phyloP scores from a whole-genome alignment of 2,888 invertebrate species.

The Himalopsyche anomala region DNA sequence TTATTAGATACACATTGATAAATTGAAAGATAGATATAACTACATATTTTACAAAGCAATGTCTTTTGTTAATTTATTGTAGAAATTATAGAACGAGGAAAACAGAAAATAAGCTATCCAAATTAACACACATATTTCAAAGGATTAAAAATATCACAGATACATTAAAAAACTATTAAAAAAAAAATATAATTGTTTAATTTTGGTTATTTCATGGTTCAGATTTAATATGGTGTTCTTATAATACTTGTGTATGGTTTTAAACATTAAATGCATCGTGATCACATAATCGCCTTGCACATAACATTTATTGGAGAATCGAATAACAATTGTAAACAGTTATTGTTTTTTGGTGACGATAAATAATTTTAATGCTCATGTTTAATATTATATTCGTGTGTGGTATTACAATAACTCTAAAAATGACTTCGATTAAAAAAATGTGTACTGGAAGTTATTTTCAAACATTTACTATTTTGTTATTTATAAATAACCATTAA shows the following conservation, averaged over 20 bases:
- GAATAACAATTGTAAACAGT: conserved; percentile 18
- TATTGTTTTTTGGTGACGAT: conserved; percentile 7
- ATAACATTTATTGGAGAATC: conserved; percentile 19
- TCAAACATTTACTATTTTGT: no score
- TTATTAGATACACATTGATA: no score
- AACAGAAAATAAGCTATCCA: background rate
- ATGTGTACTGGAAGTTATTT: no score
- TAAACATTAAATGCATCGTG: background rate
- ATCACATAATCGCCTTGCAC: background rate
- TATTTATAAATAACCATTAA: no score
- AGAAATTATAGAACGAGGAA: no score
- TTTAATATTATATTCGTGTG: background rate
- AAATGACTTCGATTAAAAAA: no score
- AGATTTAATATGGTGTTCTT: background rate
- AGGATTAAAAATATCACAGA: no score
- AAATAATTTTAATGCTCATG: background rate
- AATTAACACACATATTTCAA: background rate
- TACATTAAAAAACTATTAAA: no score
- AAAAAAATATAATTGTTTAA: no score
- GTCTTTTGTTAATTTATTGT: no score
- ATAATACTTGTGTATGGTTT: background rate
- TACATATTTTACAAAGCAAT: no score
- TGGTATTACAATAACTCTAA: background rate
- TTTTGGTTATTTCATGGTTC: background rate
- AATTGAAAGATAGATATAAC: no score